Evolutionary conservation across 2,797 vertebrate genomes (phyloP).

Genomic region (Lepilemur septentrionalis): DNA sequence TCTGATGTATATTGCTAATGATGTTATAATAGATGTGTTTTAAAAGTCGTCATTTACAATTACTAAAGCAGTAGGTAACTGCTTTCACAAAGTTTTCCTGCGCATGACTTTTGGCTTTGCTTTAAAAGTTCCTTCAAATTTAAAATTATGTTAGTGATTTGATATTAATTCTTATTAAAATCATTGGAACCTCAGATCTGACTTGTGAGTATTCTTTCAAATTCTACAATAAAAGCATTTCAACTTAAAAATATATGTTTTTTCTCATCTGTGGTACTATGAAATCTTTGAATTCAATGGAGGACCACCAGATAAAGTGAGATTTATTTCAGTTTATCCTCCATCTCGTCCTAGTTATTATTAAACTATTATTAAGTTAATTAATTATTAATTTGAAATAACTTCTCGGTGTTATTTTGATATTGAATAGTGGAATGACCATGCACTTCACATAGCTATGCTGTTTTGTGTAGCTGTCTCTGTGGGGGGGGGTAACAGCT

Average conservation of each 20-base stretch:
- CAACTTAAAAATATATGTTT: not conserved
- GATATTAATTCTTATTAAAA: slow-evolving; percentile 10
- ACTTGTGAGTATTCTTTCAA: not conserved
- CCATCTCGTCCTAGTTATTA: not conserved
- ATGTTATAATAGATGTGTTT: not conserved
- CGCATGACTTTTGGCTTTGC: not conserved
- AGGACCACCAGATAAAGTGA: not conserved
- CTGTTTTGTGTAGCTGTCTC: not conserved
- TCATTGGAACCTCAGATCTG: not conserved
- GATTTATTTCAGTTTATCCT: not conserved
- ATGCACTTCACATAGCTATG: not conserved
- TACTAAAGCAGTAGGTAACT: not conserved
- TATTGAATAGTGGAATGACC: not conserved
- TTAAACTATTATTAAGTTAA: not conserved
- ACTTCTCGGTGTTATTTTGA: not conserved
- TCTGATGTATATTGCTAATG: not conserved
- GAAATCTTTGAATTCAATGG: not conserved
- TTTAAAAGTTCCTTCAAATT: slow-evolving; percentile 7
- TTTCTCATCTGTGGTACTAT: not conserved
- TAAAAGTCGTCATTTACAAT: not conserved
- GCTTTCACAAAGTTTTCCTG: not conserved
- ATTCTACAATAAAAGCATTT: not conserved
- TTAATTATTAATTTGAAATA: not conserved
- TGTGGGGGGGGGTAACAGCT: not conserved
- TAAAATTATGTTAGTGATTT: not conserved